Percentiles rank a stretch among this genome's conserved stretches.
Evolutionary conservation across 2,113 vertebrate species (phyloP).

Genomic region (Oncorhynchus mykiss): DNA sequence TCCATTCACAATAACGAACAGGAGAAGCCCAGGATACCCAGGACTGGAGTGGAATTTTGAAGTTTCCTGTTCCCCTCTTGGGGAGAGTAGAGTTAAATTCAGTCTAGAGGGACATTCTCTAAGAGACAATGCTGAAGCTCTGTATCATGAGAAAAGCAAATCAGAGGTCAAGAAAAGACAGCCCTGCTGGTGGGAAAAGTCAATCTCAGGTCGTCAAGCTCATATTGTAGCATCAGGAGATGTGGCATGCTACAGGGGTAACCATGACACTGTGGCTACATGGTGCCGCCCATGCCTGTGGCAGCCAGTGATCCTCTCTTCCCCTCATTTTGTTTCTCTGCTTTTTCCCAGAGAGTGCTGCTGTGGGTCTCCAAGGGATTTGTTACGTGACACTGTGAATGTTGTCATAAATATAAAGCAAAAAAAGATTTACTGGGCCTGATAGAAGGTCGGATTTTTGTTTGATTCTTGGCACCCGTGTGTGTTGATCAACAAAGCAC

Average conservation of each 20-base stretch:
- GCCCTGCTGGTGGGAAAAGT: slow-evolving; percentile 68
- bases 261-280: slow-evolving; percentile 54
- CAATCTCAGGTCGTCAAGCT: slow-evolving; percentile 57
- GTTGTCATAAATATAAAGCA: background rate
- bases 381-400: slow-evolving; percentile 47
- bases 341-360: slow-evolving; percentile 22
- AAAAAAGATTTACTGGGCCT: slow-evolving; percentile 23
- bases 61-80: slow-evolving; percentile 43
- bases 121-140: no score
- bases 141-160: slow-evolving; percentile 60
- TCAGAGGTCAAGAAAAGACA: slow-evolving; percentile 41
- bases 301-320: slow-evolving; percentile 33
- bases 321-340: slow-evolving; percentile 20
- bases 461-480: slow-evolving; percentile 38
- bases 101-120: background rate
- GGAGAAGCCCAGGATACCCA: slow-evolving; percentile 45
- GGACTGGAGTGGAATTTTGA: slow-evolving; percentile 17
- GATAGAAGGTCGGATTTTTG: slow-evolving; percentile 25
- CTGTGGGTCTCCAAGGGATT: slow-evolving; percentile 46
- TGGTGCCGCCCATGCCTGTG: slow-evolving; percentile 34
- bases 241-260: slow-evolving; percentile 33
- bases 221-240: background rate
- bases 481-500: slow-evolving; percentile 47
- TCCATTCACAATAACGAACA: slow-evolving; percentile 4
- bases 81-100: no score